phyloP scores from a whole-genome alignment of 2,113 vertebrate species.

The Hippopotamus amphibius region DNA sequence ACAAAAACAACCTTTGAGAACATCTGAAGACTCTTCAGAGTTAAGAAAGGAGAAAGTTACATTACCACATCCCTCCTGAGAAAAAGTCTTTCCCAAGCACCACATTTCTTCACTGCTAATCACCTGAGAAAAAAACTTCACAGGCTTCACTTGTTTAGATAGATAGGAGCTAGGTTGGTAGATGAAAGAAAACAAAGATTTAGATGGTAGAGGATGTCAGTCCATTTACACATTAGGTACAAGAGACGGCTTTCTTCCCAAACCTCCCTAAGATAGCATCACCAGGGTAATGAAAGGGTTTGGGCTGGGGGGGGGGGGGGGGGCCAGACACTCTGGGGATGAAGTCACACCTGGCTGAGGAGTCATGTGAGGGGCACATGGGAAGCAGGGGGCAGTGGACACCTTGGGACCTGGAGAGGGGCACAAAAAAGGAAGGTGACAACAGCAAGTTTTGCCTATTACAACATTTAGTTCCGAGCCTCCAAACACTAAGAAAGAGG shows the following conservation, averaged over 20 bases:
- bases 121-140: constrained; percentile 35
- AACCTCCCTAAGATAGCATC: constrained; percentile 3
- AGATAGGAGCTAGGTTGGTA: background rate
- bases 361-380: background rate
- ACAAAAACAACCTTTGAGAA: background rate
- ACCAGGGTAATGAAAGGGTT: background rate
- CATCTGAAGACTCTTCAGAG: background rate
- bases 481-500: constrained; percentile 69
- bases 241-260: background rate
- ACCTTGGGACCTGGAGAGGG: background rate
- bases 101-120: constrained; percentile 46
- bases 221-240: background rate
- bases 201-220: background rate
- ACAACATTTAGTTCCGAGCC: constrained; percentile 57
- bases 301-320: background rate
- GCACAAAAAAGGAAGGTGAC: constrained; percentile 69
- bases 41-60: background rate
- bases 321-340: background rate
- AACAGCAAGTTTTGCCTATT: constrained; percentile 50
- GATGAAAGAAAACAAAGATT: constrained; percentile 54
- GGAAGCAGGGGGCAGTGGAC: no score
- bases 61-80: background rate
- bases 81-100: background rate
- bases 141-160: background rate
- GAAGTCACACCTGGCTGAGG: background rate